phyloP scores from a whole-genome alignment of 2,888 invertebrate species.

The Nemotelus nigrinus region DNA sequence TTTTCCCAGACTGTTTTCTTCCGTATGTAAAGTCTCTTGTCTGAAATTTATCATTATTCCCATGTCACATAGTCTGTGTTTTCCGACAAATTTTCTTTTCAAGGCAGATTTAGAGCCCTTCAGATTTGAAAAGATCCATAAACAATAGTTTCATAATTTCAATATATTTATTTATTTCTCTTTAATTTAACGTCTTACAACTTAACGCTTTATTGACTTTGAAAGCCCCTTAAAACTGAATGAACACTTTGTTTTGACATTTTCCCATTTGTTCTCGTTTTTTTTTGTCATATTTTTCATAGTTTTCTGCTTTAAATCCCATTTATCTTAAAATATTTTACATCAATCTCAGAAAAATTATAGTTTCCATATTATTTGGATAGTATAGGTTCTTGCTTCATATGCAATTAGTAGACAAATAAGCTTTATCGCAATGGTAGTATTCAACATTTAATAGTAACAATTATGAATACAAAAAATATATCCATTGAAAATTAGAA shows the following conservation, averaged over 20 bases:
- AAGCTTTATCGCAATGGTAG: constrained; percentile 24
- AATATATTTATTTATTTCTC: constrained; percentile 42
- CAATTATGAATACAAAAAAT: constrained; percentile 12
- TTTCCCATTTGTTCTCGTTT: constrained; percentile 38
- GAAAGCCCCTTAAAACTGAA: constrained; percentile 46
- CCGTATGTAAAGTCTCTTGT: neutral
- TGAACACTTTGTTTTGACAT: constrained; percentile 49
- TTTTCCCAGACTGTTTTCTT: too few relatives aligned
- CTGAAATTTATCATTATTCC: constrained; percentile 1
- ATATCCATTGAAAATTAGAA: neutral
- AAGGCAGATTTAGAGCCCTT: too few relatives aligned
- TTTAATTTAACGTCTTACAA: constrained; percentile 47
- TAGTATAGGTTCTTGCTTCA: constrained; percentile 17
- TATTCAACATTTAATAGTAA: constrained; percentile 18
- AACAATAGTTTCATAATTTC: constrained; percentile 25
- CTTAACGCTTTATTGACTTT: constrained; percentile 34
- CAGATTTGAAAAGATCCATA: neutral
- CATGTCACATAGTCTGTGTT: neutral
- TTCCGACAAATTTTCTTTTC: neutral
- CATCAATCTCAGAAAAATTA: constrained; percentile 41
- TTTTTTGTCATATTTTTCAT: constrained; percentile 13
- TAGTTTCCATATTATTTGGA: constrained; percentile 6
- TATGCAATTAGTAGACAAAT: constrained; percentile 23
- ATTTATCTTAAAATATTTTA: constrained; percentile 41
- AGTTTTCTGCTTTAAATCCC: constrained; percentile 13